Evolutionary conservation across 2,888 invertebrate species (phyloP), one percentile per base, ranked within the genome.

Genomic region (Polymixis lichenea): DNA sequence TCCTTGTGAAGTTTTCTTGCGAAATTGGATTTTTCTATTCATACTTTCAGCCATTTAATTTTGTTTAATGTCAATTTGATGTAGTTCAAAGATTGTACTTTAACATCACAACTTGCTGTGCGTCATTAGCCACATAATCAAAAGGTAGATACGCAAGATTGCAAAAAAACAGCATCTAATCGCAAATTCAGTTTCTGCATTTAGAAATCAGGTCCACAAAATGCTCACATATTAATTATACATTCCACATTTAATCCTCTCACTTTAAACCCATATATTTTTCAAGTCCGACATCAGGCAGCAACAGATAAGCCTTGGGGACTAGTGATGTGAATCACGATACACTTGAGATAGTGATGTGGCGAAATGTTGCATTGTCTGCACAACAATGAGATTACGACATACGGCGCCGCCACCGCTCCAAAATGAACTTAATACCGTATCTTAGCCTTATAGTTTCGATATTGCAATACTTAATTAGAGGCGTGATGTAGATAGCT

Each of bases 311-410:
- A 77, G 68, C 82, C 84, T 82, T 88, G 75, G 43, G 19, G 74
- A 77, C 88, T 85, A 85, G 87, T 88, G 85, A 85, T 87, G 85
- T 87, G 87, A 87, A 87, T 87, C 81, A 76, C 62, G 86, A 87
- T 88, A 82, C 72, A 80, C 72, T 80, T 88, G 78, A 87, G 87
- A 87, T 87, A 78, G 78, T 65, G 71, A 49, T 80, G 80, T 87
- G 87, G 79, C 75, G 87, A 82, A 87, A 87, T 66, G 69, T 49
- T 72, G 67, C 86, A 88, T 87, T 87, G 87, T 87, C 80, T 87
- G 65, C 73, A 78, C 75, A 80, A 87, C 87, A 88, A 87, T 88
- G 78, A 86, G 66, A 25, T 88, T 88, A 72, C 83, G 75, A 61
- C 75, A 84, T 6, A 46, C 38, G 46, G 69, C 56, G 72, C 69